These are phyloP conservation scores for Wasmannia auropunctata DNA, from an alignment of 1,140 invertebrate species.

Conservation along the genomic window DNA sequence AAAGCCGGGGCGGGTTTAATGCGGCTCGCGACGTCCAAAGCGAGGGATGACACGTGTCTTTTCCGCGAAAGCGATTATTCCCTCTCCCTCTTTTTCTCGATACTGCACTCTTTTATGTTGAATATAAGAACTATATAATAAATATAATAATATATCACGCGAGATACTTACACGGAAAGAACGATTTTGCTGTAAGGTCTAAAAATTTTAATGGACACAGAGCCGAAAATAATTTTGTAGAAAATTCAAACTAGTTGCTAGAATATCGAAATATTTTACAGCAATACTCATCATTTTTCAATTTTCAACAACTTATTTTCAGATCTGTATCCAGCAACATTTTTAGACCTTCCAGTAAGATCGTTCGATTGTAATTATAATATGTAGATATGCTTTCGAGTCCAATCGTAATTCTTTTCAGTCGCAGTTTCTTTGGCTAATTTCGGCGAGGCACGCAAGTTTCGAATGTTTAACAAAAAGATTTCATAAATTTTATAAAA, in stretches of 20 bases:
- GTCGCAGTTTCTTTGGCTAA: not conserved
- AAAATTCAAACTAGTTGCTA: too few relatives aligned
- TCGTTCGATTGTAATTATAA: not conserved
- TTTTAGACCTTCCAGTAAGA: too few relatives aligned
- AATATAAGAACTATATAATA: not conserved
- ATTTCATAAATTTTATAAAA: not conserved
- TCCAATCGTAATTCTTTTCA: not conserved
- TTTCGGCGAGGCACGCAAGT: not conserved
- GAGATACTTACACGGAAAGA: too few relatives aligned
- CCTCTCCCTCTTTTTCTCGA: too few relatives aligned
- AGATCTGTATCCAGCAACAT: too few relatives aligned
- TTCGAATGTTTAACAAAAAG: not conserved
- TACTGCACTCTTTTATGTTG: not conserved
- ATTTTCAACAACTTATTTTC: too few relatives aligned
- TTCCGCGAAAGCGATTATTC: too few relatives aligned
- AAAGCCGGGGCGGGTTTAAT: not conserved
- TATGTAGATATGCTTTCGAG: not conserved
- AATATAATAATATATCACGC: not conserved
- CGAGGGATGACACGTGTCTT: not conserved
- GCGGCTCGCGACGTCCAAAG: not conserved
- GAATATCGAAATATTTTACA: too few relatives aligned
- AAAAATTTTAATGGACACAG: too few relatives aligned
- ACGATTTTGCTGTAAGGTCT: too few relatives aligned
- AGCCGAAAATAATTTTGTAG: too few relatives aligned
- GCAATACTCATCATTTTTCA: too few relatives aligned